These are phyloP conservation scores for Synergus japonicus DNA, from an alignment of 2,888 invertebrate genomes.

Conservation along the genomic window DNA sequence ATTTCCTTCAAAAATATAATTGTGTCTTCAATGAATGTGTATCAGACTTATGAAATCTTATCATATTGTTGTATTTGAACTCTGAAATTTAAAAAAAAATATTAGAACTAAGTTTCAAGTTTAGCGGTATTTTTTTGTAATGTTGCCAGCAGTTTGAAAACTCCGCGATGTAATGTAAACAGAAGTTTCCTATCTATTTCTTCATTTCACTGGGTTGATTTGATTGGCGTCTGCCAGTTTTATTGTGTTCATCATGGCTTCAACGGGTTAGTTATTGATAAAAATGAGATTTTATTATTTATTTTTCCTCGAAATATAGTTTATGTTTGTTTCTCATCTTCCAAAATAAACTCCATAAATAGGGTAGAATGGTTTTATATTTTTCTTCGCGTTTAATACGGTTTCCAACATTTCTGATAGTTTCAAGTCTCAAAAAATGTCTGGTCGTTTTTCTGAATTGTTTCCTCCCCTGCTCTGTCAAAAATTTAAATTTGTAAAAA, in stretches of 20 bases:
- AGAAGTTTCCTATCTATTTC: no score
- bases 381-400: slow-evolving; percentile 19
- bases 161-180: no score
- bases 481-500: background rate
- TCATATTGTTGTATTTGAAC: background rate
- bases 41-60: background rate
- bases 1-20: background rate
- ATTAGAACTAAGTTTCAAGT: no score
- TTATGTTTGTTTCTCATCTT: slow-evolving; percentile 1
- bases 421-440: background rate
- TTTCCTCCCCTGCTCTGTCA: no score
- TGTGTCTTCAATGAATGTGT: background rate
- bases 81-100: no score
- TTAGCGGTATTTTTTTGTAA: background rate
- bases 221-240: background rate
- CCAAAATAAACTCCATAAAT: background rate
- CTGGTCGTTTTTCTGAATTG: background rate
- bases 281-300: slow-evolving; percentile 51
- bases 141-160: background rate
- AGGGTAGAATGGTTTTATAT: background rate
- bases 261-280: slow-evolving; percentile 69
- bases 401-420: slow-evolving; percentile 8
- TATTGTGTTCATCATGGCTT: slow-evolving; percentile 70
- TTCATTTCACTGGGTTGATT: no score
- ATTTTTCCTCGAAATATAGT: slow-evolving; percentile 38